Conservation (phyloP, 2,113 vertebrate genomes). For the Entosphenus tridentatus region DNA sequence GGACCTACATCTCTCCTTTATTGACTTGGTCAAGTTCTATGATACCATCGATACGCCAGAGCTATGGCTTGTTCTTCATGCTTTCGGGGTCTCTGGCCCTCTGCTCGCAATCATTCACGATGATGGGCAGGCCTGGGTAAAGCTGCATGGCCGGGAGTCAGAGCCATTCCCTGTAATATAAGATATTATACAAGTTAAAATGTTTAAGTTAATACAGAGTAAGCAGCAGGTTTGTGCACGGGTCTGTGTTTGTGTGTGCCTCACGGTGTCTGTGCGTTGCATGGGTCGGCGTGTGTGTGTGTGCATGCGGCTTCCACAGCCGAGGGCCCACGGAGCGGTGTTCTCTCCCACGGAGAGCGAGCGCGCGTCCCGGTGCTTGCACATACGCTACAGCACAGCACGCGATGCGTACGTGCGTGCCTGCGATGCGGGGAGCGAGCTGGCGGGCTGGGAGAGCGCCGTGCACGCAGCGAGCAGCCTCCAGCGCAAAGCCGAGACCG, state of each 20-base stretch:
- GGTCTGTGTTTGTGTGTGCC: not conserved
- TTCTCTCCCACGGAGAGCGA: slow-evolving; percentile 56
- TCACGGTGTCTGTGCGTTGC: slow-evolving; percentile 14
- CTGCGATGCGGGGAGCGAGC: slow-evolving; percentile 33
- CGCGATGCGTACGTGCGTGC: slow-evolving; percentile 46
- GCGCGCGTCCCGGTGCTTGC: slow-evolving; percentile 33
- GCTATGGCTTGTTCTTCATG: not conserved
- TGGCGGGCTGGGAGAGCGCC: slow-evolving; percentile 47
- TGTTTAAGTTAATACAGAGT: not conserved
- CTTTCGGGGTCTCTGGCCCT: not conserved
- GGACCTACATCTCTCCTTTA: not conserved
- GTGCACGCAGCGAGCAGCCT: slow-evolving; percentile 46
- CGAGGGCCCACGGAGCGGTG: slow-evolving; percentile 23
- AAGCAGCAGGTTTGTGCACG: not conserved
- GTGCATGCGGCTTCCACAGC: too few species aligned
- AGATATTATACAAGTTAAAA: not conserved
- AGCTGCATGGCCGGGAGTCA: too few species aligned
- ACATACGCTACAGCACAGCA: slow-evolving; percentile 38
- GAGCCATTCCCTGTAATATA: too few species aligned
- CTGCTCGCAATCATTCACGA: too few species aligned
- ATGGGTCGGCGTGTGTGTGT: too few species aligned
- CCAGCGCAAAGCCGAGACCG: slow-evolving; percentile 58
- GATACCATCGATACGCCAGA: not conserved
- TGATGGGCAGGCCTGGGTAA: too few species aligned
- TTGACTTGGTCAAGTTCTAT: not conserved